Evolutionary conservation across 1,140 invertebrate species (phyloP).

Genomic region (Melitaea cinxia): DNA sequence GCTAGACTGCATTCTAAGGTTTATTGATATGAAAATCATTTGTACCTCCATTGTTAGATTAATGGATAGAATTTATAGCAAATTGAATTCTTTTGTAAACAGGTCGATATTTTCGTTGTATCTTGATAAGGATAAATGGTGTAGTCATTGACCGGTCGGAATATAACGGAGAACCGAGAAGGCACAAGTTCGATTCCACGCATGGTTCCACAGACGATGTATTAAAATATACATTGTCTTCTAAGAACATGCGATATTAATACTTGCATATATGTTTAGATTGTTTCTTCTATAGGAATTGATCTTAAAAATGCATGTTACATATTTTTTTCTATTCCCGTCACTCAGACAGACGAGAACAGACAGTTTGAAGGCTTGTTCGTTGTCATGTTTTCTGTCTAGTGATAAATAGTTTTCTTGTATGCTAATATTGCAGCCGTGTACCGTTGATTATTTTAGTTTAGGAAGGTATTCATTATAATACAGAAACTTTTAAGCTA

Average conservation of each 20-base stretch:
- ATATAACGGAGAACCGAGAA: background rate
- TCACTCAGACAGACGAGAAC: background rate
- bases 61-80: conserved; percentile 35
- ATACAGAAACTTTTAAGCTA: no score
- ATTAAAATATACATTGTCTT: conserved; percentile 64
- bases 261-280: conserved; percentile 49
- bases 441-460: background rate
- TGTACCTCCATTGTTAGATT: conserved; percentile 22
- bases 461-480: background rate
- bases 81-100: conserved; percentile 30
- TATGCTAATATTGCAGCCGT: background rate
- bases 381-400: background rate
- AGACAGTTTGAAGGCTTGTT: background rate
- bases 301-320: conserved; percentile 45
- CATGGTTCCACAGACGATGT: conserved; percentile 77
- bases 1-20: conserved; percentile 65
- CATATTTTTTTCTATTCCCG: conserved; percentile 47
- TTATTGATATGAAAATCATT: conserved; percentile 64
- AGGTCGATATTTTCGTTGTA: conserved; percentile 26
- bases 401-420: background rate
- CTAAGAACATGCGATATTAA: conserved; percentile 77
- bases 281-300: conserved; percentile 50
- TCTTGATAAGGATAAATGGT: conserved; percentile 27
- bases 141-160: conserved; percentile 16
- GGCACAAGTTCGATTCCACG: conserved; percentile 55